Percentiles rank a stretch among this genome's conserved stretches.
phyloP scores from a whole-genome alignment of 2,113 vertebrate species.

The Pionites leucogaster region DNA sequence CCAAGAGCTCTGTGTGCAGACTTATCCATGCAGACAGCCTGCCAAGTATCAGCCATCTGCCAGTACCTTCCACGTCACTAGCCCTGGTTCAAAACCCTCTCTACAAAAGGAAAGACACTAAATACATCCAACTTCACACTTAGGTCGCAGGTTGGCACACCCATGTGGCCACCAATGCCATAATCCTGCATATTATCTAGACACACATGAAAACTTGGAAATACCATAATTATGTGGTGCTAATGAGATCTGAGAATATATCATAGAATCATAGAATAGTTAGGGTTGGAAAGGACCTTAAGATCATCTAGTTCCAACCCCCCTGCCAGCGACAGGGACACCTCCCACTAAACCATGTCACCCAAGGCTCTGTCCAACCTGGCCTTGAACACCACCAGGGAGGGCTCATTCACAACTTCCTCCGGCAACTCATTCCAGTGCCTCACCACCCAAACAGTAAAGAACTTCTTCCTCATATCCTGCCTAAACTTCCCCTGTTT shows the following conservation, averaged over 20 bases:
- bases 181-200: not conserved
- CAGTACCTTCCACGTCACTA: not conserved
- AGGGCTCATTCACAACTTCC: too few species aligned
- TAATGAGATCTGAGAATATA: not conserved
- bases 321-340: too few species aligned
- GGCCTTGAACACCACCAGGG: too few species aligned
- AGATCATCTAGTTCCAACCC: too few species aligned
- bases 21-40: not conserved
- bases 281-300: too few species aligned
- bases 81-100: not conserved
- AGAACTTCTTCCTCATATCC: too few species aligned
- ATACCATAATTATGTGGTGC: accelerated
- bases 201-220: not conserved
- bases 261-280: too few species aligned
- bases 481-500: too few species aligned
- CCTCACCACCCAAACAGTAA: too few species aligned
- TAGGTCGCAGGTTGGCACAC: not conserved
- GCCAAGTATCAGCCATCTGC: not conserved
- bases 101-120: not conserved
- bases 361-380: too few species aligned
- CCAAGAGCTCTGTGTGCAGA: not conserved
- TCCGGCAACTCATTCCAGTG: too few species aligned
- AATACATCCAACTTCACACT: accelerated
- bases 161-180: not conserved
- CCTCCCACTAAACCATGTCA: too few species aligned